Evolutionary conservation across 30 jellyfish, hydroid and myxozoan species (phyloP).

Genomic region (Clytia hemisphaerica): DNA sequence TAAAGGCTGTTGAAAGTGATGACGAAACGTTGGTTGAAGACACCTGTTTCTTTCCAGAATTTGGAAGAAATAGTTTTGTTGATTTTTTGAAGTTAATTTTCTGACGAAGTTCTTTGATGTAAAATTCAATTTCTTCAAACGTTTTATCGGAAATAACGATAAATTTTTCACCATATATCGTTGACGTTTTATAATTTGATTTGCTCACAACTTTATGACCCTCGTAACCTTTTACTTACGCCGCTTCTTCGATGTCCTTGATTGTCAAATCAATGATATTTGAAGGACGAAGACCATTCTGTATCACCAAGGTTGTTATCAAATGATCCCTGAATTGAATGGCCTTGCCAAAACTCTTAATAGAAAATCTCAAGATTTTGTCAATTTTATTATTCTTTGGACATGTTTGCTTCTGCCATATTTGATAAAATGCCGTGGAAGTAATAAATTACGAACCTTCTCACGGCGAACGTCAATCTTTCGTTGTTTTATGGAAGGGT

Average conservation of each 20-base stretch:
- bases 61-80: neutral
- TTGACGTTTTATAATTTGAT: neutral
- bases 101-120: neutral
- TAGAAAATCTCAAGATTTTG: neutral
- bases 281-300: neutral
- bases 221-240: neutral
- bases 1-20: neutral
- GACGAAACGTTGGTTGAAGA: neutral
- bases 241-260: neutral
- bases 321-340: neutral
- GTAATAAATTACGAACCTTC: neutral
- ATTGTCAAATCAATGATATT: neutral
- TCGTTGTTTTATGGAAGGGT: neutral
- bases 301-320: neutral
- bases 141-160: neutral
- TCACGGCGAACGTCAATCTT: neutral
- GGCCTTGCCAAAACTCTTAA: too few relatives aligned
- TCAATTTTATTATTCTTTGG: neutral
- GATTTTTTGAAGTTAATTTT: neutral
- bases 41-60: neutral
- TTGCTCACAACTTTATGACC: neutral
- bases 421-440: neutral
- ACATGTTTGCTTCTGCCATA: neutral
- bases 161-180: slow-evolving; percentile 9
- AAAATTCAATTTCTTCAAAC: neutral